These are phyloP conservation scores for Thyatira batis DNA, from an alignment of 2,888 invertebrate species.

Conservation along the genomic window DNA sequence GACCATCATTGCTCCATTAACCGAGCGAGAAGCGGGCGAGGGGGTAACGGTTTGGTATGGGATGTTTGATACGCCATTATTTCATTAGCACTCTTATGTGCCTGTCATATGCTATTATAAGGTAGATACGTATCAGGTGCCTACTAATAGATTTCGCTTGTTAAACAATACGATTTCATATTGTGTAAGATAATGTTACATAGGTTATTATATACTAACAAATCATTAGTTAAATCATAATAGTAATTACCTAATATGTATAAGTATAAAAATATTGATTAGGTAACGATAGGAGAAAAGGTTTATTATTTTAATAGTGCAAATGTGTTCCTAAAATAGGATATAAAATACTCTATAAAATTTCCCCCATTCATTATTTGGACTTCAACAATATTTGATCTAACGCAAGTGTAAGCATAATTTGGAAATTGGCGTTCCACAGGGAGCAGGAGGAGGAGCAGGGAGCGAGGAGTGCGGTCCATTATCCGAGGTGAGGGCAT, in stretches of 20 bases:
- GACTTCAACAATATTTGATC: not conserved
- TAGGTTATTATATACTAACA: too few relatives aligned
- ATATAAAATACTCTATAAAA: too few relatives aligned
- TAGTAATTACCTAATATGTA: too few relatives aligned
- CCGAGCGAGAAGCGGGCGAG: slow-evolving; percentile 45
- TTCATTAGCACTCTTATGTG: slow-evolving; percentile 71
- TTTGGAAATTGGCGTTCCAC: slow-evolving; percentile 12
- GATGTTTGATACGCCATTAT: slow-evolving; percentile 77
- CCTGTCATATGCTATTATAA: slow-evolving; percentile 44
- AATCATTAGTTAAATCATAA: too few relatives aligned
- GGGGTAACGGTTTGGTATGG: slow-evolving; percentile 38
- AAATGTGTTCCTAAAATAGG: too few relatives aligned
- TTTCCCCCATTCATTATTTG: too few relatives aligned
- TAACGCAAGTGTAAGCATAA: not conserved
- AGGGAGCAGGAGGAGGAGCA: slow-evolving; percentile 25
- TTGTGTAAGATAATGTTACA: too few relatives aligned
- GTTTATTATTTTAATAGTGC: too few relatives aligned
- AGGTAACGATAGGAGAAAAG: too few relatives aligned
- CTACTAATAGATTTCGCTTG: too few relatives aligned
- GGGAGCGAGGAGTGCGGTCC: slow-evolving; percentile 52
- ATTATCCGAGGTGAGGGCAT: slow-evolving; percentile 74
- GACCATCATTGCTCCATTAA: slow-evolving; percentile 78
- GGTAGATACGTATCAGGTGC: not conserved
- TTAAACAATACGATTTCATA: too few relatives aligned
- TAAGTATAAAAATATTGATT: too few relatives aligned